Percentiles rank a stretch among this genome's conserved stretches.
Conservation (phyloP, 2,797 vertebrate species). For the Stomatorhinus walkeri region DNA sequence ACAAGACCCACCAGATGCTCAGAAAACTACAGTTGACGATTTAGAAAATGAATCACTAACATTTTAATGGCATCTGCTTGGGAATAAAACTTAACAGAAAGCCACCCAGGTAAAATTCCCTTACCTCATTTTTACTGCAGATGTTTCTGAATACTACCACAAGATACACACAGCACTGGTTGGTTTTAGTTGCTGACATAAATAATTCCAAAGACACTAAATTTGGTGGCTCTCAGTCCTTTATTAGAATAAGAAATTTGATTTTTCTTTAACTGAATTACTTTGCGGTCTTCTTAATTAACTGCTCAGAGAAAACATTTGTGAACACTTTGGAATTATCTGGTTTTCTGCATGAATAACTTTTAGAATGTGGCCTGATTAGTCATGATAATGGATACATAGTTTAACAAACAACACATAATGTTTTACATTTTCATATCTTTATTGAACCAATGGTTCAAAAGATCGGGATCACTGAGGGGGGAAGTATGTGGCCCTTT, state of each 20-base stretch:
- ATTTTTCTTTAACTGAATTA: not conserved
- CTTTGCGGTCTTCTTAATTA: not conserved
- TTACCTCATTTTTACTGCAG: constrained; percentile 37
- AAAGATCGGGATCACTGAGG: not conserved
- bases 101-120: not conserved
- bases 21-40: constrained; percentile 54
- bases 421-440: not conserved
- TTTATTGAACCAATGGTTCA: not conserved
- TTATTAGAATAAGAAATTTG: not conserved
- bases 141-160: not conserved
- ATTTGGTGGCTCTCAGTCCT: not conserved
- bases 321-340: not conserved
- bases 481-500: not conserved
- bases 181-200: not conserved
- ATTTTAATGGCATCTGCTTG: constrained; percentile 53
- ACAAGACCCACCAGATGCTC: constrained; percentile 36
- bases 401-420: not conserved
- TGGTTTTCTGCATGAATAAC: not conserved
- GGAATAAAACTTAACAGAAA: constrained; percentile 33
- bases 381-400: not conserved
- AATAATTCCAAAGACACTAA: not conserved
- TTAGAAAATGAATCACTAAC: constrained; percentile 44
- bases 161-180: not conserved
- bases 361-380: not conserved
- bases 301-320: constrained; percentile 1